Conservation (phyloP, 2,888 invertebrate genomes). For the Melipona bicolor region DNA sequence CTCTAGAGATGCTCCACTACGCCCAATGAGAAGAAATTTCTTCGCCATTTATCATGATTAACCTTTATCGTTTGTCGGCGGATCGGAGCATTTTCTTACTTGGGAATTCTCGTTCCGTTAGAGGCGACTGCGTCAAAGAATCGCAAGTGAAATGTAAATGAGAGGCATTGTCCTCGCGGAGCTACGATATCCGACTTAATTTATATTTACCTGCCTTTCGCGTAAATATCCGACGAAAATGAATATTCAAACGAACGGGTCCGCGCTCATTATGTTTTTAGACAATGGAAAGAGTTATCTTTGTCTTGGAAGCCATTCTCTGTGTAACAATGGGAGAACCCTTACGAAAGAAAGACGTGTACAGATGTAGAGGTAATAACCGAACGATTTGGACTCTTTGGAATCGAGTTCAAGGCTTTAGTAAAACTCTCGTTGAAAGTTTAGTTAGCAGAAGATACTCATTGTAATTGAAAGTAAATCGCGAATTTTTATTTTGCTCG, state of each 20-base stretch:
- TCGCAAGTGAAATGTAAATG: not conserved
- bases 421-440: no score
- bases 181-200: not conserved
- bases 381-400: not conserved
- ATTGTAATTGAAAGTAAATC: no score
- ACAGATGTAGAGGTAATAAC: not conserved
- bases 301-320: not conserved
- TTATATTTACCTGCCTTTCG: not conserved
- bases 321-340: not conserved
- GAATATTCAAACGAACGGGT: not conserved
- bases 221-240: not conserved
- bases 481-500: no score
- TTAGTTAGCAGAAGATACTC: no score
- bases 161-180: not conserved
- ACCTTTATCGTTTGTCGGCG: not conserved
- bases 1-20: not conserved
- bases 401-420: not conserved
- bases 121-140: not conserved
- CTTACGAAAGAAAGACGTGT: not conserved
- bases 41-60: slow-evolving; percentile 1
- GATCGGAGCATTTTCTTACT: not conserved
- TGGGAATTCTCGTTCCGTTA: not conserved
- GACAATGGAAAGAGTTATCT: not conserved
- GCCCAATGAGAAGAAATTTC: not conserved
- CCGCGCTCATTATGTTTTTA: not conserved